Base-by-base conservation (phyloP, 2,888 invertebrate species). In the Rhagophthalmus giganteus region DNA sequence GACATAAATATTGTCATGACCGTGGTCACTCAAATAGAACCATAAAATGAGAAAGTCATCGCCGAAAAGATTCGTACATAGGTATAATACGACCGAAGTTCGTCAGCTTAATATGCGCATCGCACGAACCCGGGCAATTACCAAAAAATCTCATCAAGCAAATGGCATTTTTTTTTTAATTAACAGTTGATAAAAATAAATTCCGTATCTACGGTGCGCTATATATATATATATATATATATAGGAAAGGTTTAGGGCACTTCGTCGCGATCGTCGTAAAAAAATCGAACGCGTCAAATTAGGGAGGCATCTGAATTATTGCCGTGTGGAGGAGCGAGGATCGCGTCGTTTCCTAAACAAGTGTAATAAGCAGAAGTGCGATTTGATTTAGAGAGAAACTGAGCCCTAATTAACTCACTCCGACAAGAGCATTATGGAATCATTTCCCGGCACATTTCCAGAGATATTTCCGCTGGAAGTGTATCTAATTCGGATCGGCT, bases 401-500 rank as follows among this genome's bases (percentile, higher is more conserved):
- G 64, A 63, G 64, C 49, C 64, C 64, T 69, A 71, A 71, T 72
- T 71, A 71, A 72, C 62, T 60, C 60, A 62, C 67, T 62, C 59
- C 60, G 56, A 59, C 45, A 44, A 61, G 63, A 64, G 67, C 65
- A 66, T 65, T 67, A 67, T 63, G 65, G 59, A 61, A 59, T 63
- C 62, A 64, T 65, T 66, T 67, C 64, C 65, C 63, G 63, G 62
- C 64, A 64, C 68, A 69, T 68, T 69, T 68, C 65, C 66, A 59
- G 64, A 60, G 62, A 60, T 60, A 59, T 60, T 58, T 58, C 55
- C 48, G 42, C 46, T 50, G 57, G 60, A 61, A 69, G 67, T 69
- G 66, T 65, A 70, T 72, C 68, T 70, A 72, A 69, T 69, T 67
- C 69, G 62, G 61, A 67, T 67, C 63, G 63, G 63, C 57, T 58